These are phyloP conservation scores for Beroe ovata DNA, from an alignment of 37 sponge, comb jelly and placozoan genomes.

Conservation along the genomic window DNA sequence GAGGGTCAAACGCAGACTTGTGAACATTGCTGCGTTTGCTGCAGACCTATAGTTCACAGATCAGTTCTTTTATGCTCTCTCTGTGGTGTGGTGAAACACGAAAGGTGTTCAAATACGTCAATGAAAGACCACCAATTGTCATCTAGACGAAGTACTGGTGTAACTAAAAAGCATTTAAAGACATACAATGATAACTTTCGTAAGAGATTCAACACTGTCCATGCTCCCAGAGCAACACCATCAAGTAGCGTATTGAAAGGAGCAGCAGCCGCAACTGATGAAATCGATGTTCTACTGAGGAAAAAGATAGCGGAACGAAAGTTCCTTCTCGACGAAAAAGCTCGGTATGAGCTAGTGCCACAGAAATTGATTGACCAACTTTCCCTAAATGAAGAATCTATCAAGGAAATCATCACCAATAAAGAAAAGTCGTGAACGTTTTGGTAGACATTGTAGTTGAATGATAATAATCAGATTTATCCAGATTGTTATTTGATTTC, in stretches of 20 bases:
- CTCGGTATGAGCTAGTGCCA: not conserved
- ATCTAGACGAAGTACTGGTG: not conserved
- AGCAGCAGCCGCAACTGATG: not conserved
- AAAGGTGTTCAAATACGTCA: not conserved
- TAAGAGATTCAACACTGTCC: not conserved
- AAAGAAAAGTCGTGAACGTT: too few species aligned
- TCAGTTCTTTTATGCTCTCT: not conserved
- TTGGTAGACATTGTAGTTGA: too few species aligned
- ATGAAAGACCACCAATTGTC: not conserved
- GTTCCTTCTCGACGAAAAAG: not conserved
- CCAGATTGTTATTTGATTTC: too few species aligned
- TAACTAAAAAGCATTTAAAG: not conserved
- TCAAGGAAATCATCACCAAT: not conserved
- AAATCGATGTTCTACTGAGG: not conserved
- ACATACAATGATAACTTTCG: not conserved
- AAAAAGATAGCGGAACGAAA: not conserved
- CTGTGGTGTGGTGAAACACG: conserved; percentile 4
- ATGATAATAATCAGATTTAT: too few species aligned
- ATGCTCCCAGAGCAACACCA: not conserved
- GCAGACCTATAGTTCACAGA: not conserved
- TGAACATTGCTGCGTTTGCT: not conserved
- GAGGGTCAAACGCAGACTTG: not conserved
- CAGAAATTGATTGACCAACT: not conserved
- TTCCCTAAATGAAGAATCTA: not conserved
- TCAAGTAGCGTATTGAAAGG: not conserved